Percentiles rank a stretch among this genome's conserved stretches.
Evolutionary conservation across 1,140 invertebrate species (phyloP).

Genomic region (Ctenoplectra terminalis): DNA sequence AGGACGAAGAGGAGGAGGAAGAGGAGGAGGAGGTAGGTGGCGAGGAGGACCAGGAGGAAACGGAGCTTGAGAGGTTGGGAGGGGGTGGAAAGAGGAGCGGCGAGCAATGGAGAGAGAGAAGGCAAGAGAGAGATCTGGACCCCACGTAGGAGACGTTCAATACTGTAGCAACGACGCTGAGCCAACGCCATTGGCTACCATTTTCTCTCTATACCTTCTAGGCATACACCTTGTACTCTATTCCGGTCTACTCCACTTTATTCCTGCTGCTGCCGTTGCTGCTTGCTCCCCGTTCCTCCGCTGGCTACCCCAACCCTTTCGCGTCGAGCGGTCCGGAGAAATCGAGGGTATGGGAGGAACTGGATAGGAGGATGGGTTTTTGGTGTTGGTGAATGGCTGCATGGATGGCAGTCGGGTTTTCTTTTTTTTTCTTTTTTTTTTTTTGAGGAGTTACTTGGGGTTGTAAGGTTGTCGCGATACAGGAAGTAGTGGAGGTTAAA

Average conservation of each 20-base stretch:
- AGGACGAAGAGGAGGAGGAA: slow-evolving; percentile 26
- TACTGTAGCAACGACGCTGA: slow-evolving; percentile 75
- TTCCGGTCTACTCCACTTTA: slow-evolving; percentile 67
- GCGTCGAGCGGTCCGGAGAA: neutral
- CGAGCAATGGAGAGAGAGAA: slow-evolving; percentile 29
- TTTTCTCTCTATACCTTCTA: slow-evolving; percentile 74
- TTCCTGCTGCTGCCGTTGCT: slow-evolving; percentile 37
- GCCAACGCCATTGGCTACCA: slow-evolving; percentile 78
- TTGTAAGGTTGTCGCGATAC: neutral
- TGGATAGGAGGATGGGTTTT: slow-evolving; percentile 20
- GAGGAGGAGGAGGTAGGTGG: too few relatives aligned
- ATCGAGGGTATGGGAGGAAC: neutral
- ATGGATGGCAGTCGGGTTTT: neutral
- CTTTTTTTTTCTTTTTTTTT: too few relatives aligned
- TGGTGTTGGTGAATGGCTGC: neutral
- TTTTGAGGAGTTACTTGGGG: neutral
- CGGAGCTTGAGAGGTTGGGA: slow-evolving; percentile 41
- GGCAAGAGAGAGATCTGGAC: slow-evolving; percentile 58
- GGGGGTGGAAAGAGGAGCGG: slow-evolving; percentile 33
- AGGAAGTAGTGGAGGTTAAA: neutral
- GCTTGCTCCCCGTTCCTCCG: slow-evolving; percentile 25
- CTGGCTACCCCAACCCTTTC: slow-evolving; percentile 11
- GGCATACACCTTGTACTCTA: slow-evolving; percentile 70
- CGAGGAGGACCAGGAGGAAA: slow-evolving; percentile 46
- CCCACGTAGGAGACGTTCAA: slow-evolving; percentile 77